Evolutionary conservation across 2,797 vertebrate genomes (phyloP).

Genomic region (Coluber constrictor): DNA sequence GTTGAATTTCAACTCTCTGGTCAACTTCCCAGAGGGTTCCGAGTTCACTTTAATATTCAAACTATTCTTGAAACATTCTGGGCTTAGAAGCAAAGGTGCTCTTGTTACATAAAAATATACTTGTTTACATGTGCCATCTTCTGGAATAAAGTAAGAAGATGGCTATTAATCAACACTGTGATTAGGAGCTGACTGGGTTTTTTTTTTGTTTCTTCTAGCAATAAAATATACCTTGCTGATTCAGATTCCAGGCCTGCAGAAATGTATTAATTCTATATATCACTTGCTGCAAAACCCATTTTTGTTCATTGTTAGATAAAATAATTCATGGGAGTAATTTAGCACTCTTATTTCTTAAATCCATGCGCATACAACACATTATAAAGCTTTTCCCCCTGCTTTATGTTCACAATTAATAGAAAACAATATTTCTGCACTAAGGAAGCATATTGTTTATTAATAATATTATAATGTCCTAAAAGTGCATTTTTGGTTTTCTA

Average conservation of each 20-base stretch:
- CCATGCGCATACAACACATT: slow-evolving; percentile 28
- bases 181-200: slow-evolving; percentile 28
- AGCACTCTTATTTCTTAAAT: slow-evolving; percentile 51
- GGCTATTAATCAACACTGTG: slow-evolving; percentile 47
- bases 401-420: slow-evolving; percentile 53
- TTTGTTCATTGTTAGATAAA: slow-evolving; percentile 38
- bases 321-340: slow-evolving; percentile 49
- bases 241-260: slow-evolving; percentile 51
- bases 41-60: slow-evolving; percentile 19
- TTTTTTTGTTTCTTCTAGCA: slow-evolving; percentile 24
- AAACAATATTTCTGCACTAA: slow-evolving; percentile 40
- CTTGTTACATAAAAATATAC: background rate
- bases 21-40: background rate
- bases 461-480: slow-evolving; percentile 35
- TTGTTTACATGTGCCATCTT: slow-evolving; percentile 33
- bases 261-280: slow-evolving; percentile 63
- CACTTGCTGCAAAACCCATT: slow-evolving; percentile 43
- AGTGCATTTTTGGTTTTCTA: background rate
- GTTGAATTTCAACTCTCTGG: background rate
- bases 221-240: slow-evolving; percentile 40
- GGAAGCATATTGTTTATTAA: slow-evolving; percentile 39
- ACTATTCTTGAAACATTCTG: background rate
- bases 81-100: slow-evolving; percentile 9
- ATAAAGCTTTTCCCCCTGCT: slow-evolving; percentile 10
- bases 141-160: slow-evolving; percentile 31